These are phyloP conservation scores for Orycteropus afer DNA, from an alignment of 2,113 vertebrate species.

Conservation along the genomic window DNA sequence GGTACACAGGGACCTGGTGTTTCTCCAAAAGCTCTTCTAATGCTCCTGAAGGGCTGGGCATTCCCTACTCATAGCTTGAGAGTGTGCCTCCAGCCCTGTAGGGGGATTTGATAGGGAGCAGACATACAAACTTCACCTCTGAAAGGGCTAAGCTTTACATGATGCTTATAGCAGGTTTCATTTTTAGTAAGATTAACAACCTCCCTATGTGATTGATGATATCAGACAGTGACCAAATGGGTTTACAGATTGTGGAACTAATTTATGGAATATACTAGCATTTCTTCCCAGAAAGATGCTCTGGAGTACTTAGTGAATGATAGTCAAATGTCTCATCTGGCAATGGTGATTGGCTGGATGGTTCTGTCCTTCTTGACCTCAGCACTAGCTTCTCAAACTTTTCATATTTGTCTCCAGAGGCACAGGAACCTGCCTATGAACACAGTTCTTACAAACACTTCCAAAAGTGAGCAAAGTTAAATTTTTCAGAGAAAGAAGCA, in stretches of 20 bases:
- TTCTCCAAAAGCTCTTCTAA: not conserved
- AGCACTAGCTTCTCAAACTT: not conserved
- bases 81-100: not conserved
- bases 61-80: not conserved
- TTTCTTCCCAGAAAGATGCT: not conserved
- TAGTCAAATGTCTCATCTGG: not conserved
- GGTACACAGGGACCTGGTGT: not conserved
- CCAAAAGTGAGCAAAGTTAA: not conserved
- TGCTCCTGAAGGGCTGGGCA: not conserved
- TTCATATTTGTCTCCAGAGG: too few species aligned
- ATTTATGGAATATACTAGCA: not conserved
- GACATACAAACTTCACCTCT: not conserved
- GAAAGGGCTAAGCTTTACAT: not conserved
- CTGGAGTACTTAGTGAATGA: not conserved
- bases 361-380: too few species aligned
- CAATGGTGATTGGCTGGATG: not conserved
- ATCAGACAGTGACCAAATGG: not conserved
- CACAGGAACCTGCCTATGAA: too few species aligned
- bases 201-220: not conserved
- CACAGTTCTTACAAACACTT: too few species aligned
- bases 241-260: not conserved
- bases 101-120: not conserved
- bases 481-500: not conserved
- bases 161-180: not conserved
- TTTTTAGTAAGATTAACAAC: not conserved